phyloP scores from a whole-genome alignment of 2,113 vertebrate species.

The Pterocles burchelli region DNA sequence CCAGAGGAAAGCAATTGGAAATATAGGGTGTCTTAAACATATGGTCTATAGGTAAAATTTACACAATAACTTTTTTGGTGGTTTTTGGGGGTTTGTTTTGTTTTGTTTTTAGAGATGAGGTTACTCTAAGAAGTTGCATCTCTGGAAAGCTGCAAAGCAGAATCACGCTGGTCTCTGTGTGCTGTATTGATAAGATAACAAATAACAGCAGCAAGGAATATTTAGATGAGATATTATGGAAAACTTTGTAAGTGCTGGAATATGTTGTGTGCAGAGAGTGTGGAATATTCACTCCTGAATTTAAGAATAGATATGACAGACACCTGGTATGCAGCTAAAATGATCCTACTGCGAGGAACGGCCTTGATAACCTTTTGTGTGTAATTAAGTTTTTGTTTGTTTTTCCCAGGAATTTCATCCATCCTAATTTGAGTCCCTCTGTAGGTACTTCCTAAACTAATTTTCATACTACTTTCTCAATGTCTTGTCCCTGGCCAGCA shows the following conservation, averaged over 20 bases:
- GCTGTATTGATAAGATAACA: neutral
- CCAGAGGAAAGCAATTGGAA: neutral
- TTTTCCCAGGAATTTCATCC: neutral
- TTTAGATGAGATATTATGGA: neutral
- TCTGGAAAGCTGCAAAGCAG: neutral
- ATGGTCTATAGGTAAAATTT: neutral
- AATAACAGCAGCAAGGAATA: neutral
- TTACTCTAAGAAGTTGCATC: neutral
- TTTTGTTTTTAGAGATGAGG: neutral
- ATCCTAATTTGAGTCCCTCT: neutral
- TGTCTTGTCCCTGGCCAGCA: neutral
- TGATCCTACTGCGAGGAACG: neutral
- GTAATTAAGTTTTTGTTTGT: constrained; percentile 15
- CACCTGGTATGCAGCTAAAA: neutral
- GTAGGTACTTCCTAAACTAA: neutral
- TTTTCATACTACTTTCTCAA: neutral
- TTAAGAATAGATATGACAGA: neutral
- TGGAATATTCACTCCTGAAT: neutral
- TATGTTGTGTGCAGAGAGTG: neutral
- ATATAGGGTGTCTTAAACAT: neutral
- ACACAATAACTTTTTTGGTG: neutral
- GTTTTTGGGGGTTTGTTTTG: no score
- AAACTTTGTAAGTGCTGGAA: neutral
- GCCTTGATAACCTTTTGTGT: neutral
- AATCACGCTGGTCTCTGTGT: neutral